These are phyloP conservation scores for Hyles vespertilio DNA, from an alignment of 1,140 invertebrate genomes.

Conservation along the genomic window DNA sequence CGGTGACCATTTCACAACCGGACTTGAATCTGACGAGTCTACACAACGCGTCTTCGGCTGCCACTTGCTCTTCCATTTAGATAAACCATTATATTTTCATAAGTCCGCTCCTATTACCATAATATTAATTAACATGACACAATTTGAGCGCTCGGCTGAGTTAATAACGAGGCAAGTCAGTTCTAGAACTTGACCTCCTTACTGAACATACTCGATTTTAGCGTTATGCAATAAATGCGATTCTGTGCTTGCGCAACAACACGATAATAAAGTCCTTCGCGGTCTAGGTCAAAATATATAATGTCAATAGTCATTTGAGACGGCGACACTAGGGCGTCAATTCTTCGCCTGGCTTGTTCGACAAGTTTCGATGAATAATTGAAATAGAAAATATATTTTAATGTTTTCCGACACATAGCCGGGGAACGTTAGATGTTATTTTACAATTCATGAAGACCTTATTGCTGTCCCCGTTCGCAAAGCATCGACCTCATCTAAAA, in stretches of 20 bases:
- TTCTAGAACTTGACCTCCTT: constrained; percentile 62
- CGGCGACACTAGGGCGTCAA: not conserved
- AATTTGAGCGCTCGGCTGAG: constrained; percentile 10
- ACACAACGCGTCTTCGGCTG: not conserved
- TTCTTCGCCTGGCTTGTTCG: not conserved
- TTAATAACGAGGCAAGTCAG: constrained; percentile 23
- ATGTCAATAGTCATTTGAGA: constrained; percentile 3
- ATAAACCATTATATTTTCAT: not conserved
- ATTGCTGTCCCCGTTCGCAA: constrained; percentile 13
- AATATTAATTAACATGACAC: constrained; percentile 19
- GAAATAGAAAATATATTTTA: no score
- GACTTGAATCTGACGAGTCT: not conserved
- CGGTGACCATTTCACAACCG: constrained; percentile 5
- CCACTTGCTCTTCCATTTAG: not conserved
- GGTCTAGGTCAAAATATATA: constrained; percentile 24
- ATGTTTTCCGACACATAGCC: no score
- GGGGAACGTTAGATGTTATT: no score
- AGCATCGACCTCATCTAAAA: constrained; percentile 14
- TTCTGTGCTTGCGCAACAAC: constrained; percentile 34
- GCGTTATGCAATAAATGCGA: constrained; percentile 42
- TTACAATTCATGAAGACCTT: constrained; percentile 8
- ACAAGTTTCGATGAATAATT: constrained; percentile 9
- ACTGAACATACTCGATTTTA: constrained; percentile 42
- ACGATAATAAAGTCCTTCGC: constrained; percentile 25
- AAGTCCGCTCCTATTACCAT: constrained; percentile 10